Conservation (phyloP, 2,888 invertebrate genomes). For the Celastrina argiolus region DNA sequence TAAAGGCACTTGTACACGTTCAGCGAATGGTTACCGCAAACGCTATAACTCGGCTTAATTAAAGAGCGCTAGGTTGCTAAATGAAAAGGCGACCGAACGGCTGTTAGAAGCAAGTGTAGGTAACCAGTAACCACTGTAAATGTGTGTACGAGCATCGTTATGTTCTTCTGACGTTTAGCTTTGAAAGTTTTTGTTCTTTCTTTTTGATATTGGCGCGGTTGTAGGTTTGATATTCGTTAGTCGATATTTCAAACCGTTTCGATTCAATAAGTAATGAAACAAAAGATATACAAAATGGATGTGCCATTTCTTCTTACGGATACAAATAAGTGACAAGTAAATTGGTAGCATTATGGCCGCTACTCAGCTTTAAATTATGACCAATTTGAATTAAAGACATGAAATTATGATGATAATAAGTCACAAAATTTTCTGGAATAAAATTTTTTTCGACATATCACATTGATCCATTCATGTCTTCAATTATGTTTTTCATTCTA, state of each 20-base stretch:
- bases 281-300: too few species aligned
- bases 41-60: not conserved
- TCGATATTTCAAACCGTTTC: too few species aligned
- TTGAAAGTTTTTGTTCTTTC: not conserved
- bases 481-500: not conserved
- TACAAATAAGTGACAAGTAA: too few species aligned
- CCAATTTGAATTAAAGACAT: too few species aligned
- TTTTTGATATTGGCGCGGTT: not conserved
- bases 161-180: not conserved
- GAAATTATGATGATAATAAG: too few species aligned
- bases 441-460: too few species aligned
- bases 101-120: not conserved
- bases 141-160: not conserved
- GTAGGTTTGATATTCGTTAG: not conserved
- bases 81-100: not conserved
- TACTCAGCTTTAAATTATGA: too few species aligned
- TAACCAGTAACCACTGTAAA: not conserved
- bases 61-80: not conserved
- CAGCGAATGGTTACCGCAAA: conserved; percentile 3
- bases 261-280: too few species aligned
- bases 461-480: too few species aligned
- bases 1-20: not conserved
- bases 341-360: too few species aligned
- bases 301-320: too few species aligned
- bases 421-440: too few species aligned